Conservation (phyloP, 2,888 invertebrate species). For the Leptopilina syphax region DNA sequence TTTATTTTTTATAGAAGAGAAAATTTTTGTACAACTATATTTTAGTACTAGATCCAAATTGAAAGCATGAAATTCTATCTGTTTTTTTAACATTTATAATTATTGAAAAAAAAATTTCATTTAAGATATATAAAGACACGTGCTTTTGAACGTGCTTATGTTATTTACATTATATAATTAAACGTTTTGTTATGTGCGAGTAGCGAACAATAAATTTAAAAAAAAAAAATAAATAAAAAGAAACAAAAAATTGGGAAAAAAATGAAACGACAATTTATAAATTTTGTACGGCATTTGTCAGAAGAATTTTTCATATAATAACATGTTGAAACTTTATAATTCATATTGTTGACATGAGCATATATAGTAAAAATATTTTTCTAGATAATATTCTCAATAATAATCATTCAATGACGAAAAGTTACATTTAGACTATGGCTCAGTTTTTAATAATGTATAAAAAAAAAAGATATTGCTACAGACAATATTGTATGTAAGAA, state of each 20-base stretch:
- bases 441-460: slow-evolving; percentile 11
- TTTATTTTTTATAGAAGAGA: slow-evolving; percentile 1
- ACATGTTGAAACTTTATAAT: slow-evolving; percentile 29
- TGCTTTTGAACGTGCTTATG: not conserved
- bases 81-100: not conserved
- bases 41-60: not conserved
- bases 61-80: not conserved
- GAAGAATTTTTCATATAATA: slow-evolving; percentile 19
- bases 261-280: slow-evolving; percentile 12
- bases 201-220: slow-evolving; percentile 6
- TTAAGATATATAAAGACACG: slow-evolving; percentile 1
- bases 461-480: not conserved
- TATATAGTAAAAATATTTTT: slow-evolving; percentile 39
- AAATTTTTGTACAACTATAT: not conserved
- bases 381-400: slow-evolving; percentile 29
- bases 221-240: not conserved
- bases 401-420: slow-evolving; percentile 31
- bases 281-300: slow-evolving; percentile 34
- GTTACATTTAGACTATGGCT: slow-evolving; percentile 29
- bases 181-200: slow-evolving; percentile 5
- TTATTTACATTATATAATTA: slow-evolving; percentile 4
- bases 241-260: not conserved
- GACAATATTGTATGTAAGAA: slow-evolving; percentile 3
- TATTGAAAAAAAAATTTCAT: not conserved
- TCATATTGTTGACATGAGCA: slow-evolving; percentile 19